Evolutionary conservation across 2,888 invertebrate species (phyloP).

Genomic region (Colostygia pectinataria): DNA sequence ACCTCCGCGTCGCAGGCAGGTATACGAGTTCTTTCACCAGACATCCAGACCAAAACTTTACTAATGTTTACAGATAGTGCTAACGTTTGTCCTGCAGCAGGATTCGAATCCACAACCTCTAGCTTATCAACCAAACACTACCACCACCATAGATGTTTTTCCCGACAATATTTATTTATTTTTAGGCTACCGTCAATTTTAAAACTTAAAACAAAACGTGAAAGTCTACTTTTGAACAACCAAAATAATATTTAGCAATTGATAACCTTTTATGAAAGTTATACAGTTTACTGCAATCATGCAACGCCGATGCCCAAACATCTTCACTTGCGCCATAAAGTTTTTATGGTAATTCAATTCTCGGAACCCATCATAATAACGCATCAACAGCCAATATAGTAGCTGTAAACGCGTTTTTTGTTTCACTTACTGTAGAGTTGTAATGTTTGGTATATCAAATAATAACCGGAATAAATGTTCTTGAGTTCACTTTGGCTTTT

Average conservation of each 20-base stretch:
- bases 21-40: no score
- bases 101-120: no score
- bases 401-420: slow-evolving; percentile 40
- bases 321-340: slow-evolving; percentile 33
- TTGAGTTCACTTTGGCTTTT: no score
- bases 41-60: no score
- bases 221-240: background rate
- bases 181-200: no score
- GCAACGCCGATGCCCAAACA: slow-evolving; percentile 18
- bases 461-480: background rate
- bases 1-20: no score
- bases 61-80: no score
- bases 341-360: slow-evolving; percentile 44
- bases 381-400: slow-evolving; percentile 33
- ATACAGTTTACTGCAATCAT: slow-evolving; percentile 18
- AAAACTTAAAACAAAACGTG: background rate
- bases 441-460: background rate
- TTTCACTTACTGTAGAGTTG: slow-evolving; percentile 31
- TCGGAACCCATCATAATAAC: slow-evolving; percentile 54
- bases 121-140: no score
- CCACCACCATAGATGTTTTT: no score
- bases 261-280: slow-evolving; percentile 7
- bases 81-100: no score
- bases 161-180: no score
- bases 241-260: slow-evolving; percentile 9